Evolutionary conservation across 2,888 invertebrate genomes (phyloP).

Genomic region (Caenorhabditis sp.): DNA sequence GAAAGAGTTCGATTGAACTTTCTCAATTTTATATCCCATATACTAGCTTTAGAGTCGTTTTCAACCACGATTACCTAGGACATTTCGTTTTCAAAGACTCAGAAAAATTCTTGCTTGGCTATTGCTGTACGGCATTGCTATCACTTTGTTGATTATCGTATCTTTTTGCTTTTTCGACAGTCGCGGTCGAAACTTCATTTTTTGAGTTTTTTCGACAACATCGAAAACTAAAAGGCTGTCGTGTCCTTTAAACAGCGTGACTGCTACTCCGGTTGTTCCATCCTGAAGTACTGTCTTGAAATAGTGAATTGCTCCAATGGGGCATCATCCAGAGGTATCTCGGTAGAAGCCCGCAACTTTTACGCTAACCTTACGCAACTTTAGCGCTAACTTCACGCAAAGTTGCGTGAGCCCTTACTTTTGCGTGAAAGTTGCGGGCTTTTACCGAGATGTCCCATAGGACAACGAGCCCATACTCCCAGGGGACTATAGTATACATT

Average conservation of each 20-base stretch:
- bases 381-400: no score
- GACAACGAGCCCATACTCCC: no score
- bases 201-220: constrained; percentile 65
- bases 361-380: no score
- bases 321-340: no score
- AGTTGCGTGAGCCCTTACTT: no score
- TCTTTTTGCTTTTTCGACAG: constrained; percentile 72
- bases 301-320: no score
- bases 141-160: constrained; percentile 67
- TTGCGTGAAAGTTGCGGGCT: no score
- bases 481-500: no score
- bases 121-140: constrained; percentile 65
- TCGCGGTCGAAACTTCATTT: constrained; percentile 71
- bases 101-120: constrained; percentile 67
- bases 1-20: constrained; percentile 67
- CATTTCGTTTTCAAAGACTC: neutral
- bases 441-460: no score
- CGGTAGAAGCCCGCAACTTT: no score
- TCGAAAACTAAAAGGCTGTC: constrained; percentile 71
- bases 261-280: constrained; percentile 44
- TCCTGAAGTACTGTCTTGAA: no score
- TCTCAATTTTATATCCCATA: constrained; percentile 71
- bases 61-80: constrained; percentile 72
- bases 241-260: constrained; percentile 67
- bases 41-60: constrained; percentile 67